A percentile compares a stretch with the other conserved stretches of the same genome.
Evolutionary conservation across 2,113 vertebrate species (phyloP).

Genomic region (Menura novaehollandiae): DNA sequence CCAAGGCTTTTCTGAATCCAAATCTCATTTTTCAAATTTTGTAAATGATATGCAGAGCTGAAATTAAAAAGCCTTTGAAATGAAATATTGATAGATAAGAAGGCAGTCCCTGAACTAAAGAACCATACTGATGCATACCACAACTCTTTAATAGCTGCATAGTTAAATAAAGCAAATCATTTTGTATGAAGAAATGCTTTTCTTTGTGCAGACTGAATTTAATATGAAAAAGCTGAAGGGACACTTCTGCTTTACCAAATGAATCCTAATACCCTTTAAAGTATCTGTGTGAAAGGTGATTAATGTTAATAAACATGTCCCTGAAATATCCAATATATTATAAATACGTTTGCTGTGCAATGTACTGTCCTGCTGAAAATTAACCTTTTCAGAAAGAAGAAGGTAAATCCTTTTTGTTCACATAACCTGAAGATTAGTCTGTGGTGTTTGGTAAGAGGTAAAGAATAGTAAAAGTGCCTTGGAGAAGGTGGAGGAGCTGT

Average conservation of each 20-base stretch:
- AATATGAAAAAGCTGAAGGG: not conserved
- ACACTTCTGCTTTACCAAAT: not conserved
- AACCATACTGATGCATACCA: not conserved
- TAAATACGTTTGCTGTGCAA: not conserved
- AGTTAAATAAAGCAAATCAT: not conserved
- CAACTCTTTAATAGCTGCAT: not conserved
- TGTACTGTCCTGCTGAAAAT: not conserved
- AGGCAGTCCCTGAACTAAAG: constrained; percentile 22
- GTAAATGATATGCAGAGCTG: constrained; percentile 56
- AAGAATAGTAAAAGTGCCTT: not conserved
- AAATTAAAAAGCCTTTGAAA: constrained; percentile 73
- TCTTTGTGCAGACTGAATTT: not conserved
- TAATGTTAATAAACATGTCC: not conserved
- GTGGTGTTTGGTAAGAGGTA: not conserved
- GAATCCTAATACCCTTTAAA: not conserved
- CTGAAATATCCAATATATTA: not conserved
- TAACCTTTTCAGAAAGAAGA: not conserved
- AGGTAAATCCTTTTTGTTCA: not conserved
- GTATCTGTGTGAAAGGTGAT: not conserved
- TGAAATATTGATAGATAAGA: constrained; percentile 56
- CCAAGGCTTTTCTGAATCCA: constrained; percentile 28
- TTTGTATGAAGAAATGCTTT: not conserved
- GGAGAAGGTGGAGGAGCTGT: not conserved
- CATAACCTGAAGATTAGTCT: not conserved
- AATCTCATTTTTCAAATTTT: constrained; percentile 64